phyloP scores from a whole-genome alignment of 2,888 invertebrate genomes.

The Dasysyrphus tricinctus region DNA sequence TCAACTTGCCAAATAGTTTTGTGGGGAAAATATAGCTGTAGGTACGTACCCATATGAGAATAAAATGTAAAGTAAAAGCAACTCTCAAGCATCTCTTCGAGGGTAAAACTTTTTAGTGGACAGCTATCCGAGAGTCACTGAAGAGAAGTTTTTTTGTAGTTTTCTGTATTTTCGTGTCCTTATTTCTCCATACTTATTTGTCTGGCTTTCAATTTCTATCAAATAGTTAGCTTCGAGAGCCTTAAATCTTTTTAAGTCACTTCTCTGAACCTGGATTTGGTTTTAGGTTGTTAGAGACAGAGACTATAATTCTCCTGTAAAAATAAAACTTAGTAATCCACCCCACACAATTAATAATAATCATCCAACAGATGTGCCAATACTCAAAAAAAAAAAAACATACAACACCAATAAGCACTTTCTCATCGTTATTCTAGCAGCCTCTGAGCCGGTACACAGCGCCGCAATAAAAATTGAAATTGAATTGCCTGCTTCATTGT shows the following conservation, averaged over 20 bases:
- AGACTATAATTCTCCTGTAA: neutral
- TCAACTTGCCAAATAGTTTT: no score
- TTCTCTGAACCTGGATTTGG: neutral
- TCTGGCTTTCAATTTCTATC: no score
- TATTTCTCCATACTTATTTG: no score
- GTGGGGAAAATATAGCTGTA: no score
- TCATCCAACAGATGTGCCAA: slow-evolving; percentile 24
- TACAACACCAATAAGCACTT: slow-evolving; percentile 50
- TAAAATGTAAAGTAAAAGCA: no score
- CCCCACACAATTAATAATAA: slow-evolving; percentile 17
- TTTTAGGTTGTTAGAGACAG: neutral
- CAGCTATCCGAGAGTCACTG: no score
- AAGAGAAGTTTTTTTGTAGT: no score
- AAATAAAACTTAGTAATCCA: neutral
- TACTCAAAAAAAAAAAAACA: slow-evolving; percentile 4
- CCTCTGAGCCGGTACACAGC: neutral
- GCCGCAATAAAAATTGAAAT: slow-evolving; percentile 32
- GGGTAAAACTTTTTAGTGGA: no score
- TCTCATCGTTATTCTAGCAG: neutral
- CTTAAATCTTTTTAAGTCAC: neutral
- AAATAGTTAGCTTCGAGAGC: no score
- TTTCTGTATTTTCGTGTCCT: no score
- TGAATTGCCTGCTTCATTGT: slow-evolving; percentile 17
- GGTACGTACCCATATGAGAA: no score
- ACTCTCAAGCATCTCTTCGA: no score